These are phyloP conservation scores for Acanthis flammea DNA, from an alignment of 2,797 vertebrate species.

Conservation along the genomic window DNA sequence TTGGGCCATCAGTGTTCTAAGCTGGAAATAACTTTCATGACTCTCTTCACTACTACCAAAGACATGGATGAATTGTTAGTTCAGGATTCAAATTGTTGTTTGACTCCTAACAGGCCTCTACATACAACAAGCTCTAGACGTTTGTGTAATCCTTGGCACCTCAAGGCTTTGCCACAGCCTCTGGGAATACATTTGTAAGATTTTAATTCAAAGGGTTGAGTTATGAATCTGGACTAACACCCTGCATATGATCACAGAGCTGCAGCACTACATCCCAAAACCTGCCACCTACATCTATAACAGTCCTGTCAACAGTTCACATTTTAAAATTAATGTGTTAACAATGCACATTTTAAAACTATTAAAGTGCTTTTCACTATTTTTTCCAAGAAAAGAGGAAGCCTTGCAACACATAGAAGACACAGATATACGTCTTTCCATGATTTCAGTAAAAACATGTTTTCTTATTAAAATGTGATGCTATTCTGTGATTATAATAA, in stretches of 20 bases:
- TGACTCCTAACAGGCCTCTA: not conserved
- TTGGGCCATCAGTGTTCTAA: not conserved
- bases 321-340: too few species aligned
- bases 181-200: not conserved
- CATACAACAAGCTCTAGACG: not conserved
- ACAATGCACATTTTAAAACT: not conserved
- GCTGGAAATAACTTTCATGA: not conserved
- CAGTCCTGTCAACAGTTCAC: not conserved
- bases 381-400: slow-evolving; percentile 45
- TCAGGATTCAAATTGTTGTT: not conserved
- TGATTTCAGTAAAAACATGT: slow-evolving; percentile 28
- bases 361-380: slow-evolving; percentile 14
- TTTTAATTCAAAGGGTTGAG: not conserved
- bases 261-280: not conserved
- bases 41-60: not conserved
- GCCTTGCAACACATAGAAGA: not conserved
- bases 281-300: not conserved
- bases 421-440: not conserved
- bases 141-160: not conserved
- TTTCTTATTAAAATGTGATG: slow-evolving; percentile 14
- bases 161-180: not conserved
- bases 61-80: not conserved
- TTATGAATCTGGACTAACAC: not conserved
- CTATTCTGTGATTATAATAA: not conserved
- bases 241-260: not conserved